Conservation (phyloP, 2,113 vertebrate species). For the Halichoeres trimaculatus region DNA sequence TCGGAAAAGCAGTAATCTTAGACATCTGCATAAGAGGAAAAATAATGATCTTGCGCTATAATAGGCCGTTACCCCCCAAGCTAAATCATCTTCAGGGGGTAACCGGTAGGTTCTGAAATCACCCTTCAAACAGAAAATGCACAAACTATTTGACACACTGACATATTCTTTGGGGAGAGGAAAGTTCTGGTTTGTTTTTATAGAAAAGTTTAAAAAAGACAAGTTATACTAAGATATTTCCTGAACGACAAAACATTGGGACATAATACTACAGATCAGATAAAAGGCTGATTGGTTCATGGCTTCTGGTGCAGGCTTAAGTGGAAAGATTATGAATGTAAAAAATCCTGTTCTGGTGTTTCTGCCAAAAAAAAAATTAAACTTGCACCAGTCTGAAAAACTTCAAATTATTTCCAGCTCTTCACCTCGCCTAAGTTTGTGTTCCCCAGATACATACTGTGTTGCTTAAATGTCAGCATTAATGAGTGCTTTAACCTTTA, state of each 20-base stretch:
- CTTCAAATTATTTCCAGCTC: constrained; percentile 16
- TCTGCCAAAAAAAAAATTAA: constrained; percentile 14
- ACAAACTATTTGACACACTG: neutral
- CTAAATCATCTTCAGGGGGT: too few species aligned
- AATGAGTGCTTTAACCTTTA: constrained; percentile 49
- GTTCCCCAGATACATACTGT: neutral
- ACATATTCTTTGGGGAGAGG: too few species aligned
- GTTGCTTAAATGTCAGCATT: constrained; percentile 25
- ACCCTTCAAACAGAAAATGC: neutral
- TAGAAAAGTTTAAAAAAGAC: too few species aligned
- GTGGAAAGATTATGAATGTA: neutral
- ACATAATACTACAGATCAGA: neutral
- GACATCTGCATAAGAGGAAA: too few species aligned
- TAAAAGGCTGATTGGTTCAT: too few species aligned
- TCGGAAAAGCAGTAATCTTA: too few species aligned
- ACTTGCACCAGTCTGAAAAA: neutral
- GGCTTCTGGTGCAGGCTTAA: neutral
- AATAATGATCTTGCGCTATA: too few species aligned
- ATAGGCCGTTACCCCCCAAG: too few species aligned
- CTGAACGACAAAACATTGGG: neutral
- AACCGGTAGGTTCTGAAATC: too few species aligned
- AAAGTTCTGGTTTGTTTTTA: too few species aligned
- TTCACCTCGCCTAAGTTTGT: constrained; percentile 1
- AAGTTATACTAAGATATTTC: neutral
- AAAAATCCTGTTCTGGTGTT: neutral